A percentile compares a stretch with the other conserved stretches of the same genome.
phyloP scores from a whole-genome alignment of 35 echinoderm and acorn worm genomes.

The Lytechinus variegatus region DNA sequence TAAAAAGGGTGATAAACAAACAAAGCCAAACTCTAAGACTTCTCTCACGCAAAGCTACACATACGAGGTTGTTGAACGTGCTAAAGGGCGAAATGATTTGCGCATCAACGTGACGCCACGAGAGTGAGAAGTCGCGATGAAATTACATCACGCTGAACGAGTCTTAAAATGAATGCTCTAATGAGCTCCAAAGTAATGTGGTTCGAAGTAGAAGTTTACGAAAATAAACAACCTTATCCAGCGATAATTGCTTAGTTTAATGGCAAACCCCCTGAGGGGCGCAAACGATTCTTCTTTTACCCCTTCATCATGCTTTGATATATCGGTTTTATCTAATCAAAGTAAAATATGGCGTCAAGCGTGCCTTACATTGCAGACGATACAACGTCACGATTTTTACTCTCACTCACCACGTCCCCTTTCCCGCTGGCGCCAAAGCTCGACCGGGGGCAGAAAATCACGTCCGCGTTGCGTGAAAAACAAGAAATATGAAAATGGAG shows the following conservation, averaged over 20 bases:
- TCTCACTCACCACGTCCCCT: neutral
- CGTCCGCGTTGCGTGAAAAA: neutral
- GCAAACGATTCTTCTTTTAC: neutral
- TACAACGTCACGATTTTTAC: conserved; percentile 31
- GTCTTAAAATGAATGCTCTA: neutral
- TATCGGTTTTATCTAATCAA: neutral
- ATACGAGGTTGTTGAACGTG: neutral
- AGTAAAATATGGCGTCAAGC: neutral
- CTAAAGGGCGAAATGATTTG: neutral
- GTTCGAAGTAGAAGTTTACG: neutral
- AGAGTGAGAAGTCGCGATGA: neutral
- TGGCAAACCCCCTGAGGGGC: neutral
- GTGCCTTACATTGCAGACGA: neutral
- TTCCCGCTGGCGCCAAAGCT: neutral
- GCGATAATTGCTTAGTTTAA: neutral
- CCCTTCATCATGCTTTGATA: neutral
- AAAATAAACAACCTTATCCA: neutral
- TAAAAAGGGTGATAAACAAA: neutral
- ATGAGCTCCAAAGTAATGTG: neutral
- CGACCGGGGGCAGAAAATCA: conserved; percentile 16
- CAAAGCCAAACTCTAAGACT: neutral
- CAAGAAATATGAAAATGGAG: conserved; percentile 6
- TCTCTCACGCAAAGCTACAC: neutral
- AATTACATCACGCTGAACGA: neutral
- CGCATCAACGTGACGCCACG: neutral